phyloP scores from a whole-genome alignment of 2,113 vertebrate genomes.

The Grammomys dolichurus region DNA sequence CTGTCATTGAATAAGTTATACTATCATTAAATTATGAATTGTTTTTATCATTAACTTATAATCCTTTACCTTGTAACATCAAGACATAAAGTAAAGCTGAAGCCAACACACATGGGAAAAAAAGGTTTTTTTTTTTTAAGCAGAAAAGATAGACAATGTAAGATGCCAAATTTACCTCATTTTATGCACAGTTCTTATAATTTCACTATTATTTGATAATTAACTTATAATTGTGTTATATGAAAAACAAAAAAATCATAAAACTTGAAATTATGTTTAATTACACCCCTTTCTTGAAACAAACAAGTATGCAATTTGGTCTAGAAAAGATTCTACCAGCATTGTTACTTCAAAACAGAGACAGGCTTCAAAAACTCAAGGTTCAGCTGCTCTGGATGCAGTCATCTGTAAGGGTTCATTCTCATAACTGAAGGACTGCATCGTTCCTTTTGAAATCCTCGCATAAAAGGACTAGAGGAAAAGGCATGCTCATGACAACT shows the following conservation, averaged over 20 bases:
- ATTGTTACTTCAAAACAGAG: neutral
- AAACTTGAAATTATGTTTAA: neutral
- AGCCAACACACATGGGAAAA: neutral
- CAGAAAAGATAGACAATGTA: neutral
- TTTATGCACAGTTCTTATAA: constrained; percentile 32
- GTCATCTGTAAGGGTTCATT: neutral
- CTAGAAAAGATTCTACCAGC: neutral
- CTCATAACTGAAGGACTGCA: neutral
- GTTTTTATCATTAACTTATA: neutral
- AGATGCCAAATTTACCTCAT: neutral
- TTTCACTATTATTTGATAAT: neutral
- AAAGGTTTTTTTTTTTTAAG: neutral
- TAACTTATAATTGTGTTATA: neutral
- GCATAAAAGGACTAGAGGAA: neutral
- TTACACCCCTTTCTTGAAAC: neutral
- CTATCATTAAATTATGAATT: constrained; percentile 25
- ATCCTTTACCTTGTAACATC: neutral
- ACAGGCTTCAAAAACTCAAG: neutral
- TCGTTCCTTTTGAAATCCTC: neutral
- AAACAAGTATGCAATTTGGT: neutral
- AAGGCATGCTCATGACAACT: neutral
- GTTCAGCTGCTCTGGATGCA: neutral
- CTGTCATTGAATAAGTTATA: neutral
- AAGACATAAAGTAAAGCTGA: neutral
- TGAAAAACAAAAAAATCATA: neutral